Evolutionary conservation across 2,797 vertebrate species (phyloP).

Genomic region (Coranthus polyacanthus): DNA sequence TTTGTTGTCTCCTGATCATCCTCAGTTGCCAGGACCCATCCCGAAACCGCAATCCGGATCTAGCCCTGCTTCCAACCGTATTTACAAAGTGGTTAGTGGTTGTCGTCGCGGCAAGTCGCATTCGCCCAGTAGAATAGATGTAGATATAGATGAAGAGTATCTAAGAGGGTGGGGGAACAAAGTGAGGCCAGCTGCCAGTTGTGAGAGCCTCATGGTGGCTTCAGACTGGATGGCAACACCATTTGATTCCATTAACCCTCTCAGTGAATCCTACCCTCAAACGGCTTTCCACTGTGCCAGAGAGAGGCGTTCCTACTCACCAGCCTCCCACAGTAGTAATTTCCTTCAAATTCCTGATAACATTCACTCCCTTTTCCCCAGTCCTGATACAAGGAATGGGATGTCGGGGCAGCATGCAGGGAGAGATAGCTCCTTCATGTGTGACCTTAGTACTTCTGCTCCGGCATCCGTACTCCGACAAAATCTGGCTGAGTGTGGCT

Average conservation of each 20-base stretch:
- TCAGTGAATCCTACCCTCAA: slow-evolving; percentile 60
- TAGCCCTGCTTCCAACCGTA: neutral
- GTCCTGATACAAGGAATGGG: rapidly evolving
- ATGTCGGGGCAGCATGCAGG: rapidly evolving
- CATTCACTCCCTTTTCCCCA: neutral
- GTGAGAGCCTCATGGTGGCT: neutral
- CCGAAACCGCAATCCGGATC: slow-evolving; percentile 34
- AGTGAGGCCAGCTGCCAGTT: slow-evolving; percentile 22
- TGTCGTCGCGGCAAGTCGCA: neutral
- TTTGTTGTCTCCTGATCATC: slow-evolving; percentile 21
- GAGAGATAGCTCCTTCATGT: neutral
- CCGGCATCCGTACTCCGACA: neutral
- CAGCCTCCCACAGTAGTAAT: neutral
- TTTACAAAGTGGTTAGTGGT: slow-evolving; percentile 69
- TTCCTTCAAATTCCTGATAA: slow-evolving; percentile 30
- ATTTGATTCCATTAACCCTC: neutral
- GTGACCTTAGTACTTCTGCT: slow-evolving; percentile 32
- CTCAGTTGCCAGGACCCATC: slow-evolving; percentile 29
- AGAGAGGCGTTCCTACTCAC: slow-evolving; percentile 22
- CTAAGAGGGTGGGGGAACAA: neutral
- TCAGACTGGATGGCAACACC: neutral
- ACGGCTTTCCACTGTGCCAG: neutral
- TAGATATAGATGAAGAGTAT: slow-evolving; percentile 52
- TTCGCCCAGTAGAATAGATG: slow-evolving; percentile 76
- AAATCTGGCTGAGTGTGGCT: neutral